A percentile compares a stretch with the other conserved stretches of the same genome.
phyloP scores from a whole-genome alignment of 2,113 vertebrate genomes.

The Gopherus flavomarginatus region DNA sequence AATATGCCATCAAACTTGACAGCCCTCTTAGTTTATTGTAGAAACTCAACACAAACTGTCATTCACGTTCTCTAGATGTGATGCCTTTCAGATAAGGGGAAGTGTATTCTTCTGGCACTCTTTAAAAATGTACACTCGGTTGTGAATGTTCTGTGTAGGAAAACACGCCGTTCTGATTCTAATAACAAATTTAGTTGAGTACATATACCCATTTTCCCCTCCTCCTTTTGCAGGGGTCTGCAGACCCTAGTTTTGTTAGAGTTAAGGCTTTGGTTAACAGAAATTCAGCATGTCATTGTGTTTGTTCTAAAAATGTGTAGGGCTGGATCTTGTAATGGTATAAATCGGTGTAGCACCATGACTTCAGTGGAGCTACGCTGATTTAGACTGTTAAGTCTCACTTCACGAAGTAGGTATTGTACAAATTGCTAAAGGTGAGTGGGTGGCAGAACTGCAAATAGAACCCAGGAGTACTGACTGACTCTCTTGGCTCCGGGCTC shows the following conservation, averaged over 20 bases:
- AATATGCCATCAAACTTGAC: conserved; percentile 69
- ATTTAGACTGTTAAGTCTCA: not conserved
- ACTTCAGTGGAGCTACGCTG: not conserved
- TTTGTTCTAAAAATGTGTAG: not conserved
- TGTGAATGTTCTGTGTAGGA: conserved; percentile 26
- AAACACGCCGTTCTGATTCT: conserved; percentile 1
- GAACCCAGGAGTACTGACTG: not conserved
- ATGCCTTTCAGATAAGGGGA: conserved; percentile 66
- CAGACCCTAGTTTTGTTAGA: not conserved
- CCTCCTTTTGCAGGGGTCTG: not conserved
- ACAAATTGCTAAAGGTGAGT: not conserved
- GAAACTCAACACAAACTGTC: conserved; percentile 58
- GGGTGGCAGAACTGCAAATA: not conserved
- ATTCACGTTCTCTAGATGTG: conserved; percentile 59
- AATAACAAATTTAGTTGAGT: not conserved
- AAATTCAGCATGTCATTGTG: accelerated
- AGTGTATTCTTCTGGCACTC: conserved; percentile 53
- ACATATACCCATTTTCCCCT: not conserved
- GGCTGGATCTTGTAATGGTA: not conserved
- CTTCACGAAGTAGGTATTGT: not conserved
- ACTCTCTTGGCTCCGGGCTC: not conserved
- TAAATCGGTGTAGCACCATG: not conserved
- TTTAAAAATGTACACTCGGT: not conserved
- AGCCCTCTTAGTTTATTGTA: conserved; percentile 70
- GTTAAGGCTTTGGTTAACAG: not conserved